Base-by-base conservation (phyloP, 2,888 invertebrate species). In the Microctonus brassicae region DNA sequence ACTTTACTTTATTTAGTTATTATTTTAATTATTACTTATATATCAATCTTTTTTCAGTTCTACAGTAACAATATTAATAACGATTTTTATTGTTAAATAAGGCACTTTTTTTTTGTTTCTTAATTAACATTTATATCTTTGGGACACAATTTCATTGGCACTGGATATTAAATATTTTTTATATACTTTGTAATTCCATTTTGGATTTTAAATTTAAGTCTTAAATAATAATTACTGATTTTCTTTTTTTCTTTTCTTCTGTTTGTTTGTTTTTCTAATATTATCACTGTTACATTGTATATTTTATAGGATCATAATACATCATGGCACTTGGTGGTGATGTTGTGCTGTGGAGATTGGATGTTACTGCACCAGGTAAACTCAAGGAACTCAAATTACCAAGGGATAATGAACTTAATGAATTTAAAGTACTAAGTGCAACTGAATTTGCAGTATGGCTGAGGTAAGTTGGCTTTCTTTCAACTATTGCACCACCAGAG, bases 291-390 rank as follows among this genome's bases (percentile, higher is more conserved):
- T 79, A 86, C 81, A 86, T 84, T 55, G 78, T 76, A 78, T 85
- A 86, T 75, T 86, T 86, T 73, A 86, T 80, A 76, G 82, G 85
- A 72, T 87, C 87, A 76, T 85, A 86, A 70, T 85, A 86, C n/a
- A n/a, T n/a, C 81, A 86, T 81, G 36, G 83, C 77, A 34, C 83
- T 75, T 22, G 75, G 36, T 10, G 73, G 73, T 17, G 82, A 71
- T 20, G 84, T 76, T n/a, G 83, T 74, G 33, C 81, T 76, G 65
- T 83, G 78, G 65, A 83, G 74, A 68, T 83, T 84, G 33, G 81
- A 79, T 17, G 80, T 73, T n/a, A 81, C 79, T 26, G 81, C 73
- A 65, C 82, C 81, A 39, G 84, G 78, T 79, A 83, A 79, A 60
- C 81, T 83, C 55, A 85, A 72, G 17, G 83, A 80, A 20, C 81